phyloP scores from a whole-genome alignment of 2,888 invertebrate genomes.

The Volucella inanis region DNA sequence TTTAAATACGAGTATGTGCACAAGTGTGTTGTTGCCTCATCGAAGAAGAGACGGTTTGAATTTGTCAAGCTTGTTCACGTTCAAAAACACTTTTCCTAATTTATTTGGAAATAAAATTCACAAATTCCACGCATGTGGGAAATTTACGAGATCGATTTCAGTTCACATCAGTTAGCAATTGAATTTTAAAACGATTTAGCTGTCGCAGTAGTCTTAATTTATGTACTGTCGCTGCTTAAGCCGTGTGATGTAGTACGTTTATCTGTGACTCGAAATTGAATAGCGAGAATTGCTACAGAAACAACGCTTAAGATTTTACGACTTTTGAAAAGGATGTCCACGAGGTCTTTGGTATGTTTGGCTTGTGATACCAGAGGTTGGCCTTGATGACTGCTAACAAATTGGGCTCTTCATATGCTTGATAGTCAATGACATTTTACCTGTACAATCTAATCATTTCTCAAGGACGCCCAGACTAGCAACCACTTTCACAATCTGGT shows the following conservation, averaged over 20 bases:
- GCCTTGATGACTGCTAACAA: neutral
- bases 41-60: slow-evolving; percentile 21
- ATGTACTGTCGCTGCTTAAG: slow-evolving; percentile 52
- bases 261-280: slow-evolving; percentile 64
- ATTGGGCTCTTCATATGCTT: neutral
- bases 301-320: slow-evolving; percentile 9
- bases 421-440: no score
- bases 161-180: slow-evolving; percentile 71
- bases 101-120: slow-evolving; percentile 67
- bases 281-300: slow-evolving; percentile 34
- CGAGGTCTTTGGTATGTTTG: neutral
- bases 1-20: slow-evolving; percentile 49
- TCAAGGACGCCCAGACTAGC: no score
- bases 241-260: slow-evolving; percentile 69
- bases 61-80: slow-evolving; percentile 63
- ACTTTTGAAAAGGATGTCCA: slow-evolving; percentile 22
- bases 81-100: slow-evolving; percentile 59
- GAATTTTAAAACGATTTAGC: slow-evolving; percentile 67
- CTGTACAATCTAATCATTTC: no score
- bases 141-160: slow-evolving; percentile 73
- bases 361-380: no score
- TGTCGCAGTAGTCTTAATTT: slow-evolving; percentile 58
- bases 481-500: no score
- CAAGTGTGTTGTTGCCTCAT: slow-evolving; percentile 4
- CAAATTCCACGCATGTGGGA: slow-evolving; percentile 72